phyloP scores from a whole-genome alignment of 2,888 invertebrate species.

The Apomyelois bistriatella region DNA sequence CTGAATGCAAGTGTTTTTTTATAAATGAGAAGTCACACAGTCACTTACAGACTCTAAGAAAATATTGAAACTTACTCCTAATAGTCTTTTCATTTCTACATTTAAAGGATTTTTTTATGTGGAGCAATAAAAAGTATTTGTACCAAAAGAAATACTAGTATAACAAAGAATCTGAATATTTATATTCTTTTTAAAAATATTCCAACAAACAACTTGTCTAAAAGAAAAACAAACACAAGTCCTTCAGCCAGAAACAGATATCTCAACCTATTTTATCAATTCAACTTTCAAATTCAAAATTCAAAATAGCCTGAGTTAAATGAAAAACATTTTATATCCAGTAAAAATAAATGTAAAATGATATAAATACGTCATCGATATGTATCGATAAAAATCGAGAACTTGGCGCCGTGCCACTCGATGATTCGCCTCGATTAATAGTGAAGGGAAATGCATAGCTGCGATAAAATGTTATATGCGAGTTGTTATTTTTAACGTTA shows the following conservation, averaged over 20 bases:
- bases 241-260: slow-evolving; percentile 1
- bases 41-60: too few relatives aligned
- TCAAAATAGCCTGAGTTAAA: neutral
- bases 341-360: slow-evolving; percentile 17
- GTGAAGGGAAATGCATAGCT: neutral
- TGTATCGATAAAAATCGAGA: slow-evolving; percentile 20
- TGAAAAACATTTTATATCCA: slow-evolving; percentile 19
- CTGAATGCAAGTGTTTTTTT: too few relatives aligned
- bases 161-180: neutral
- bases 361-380: slow-evolving; percentile 22
- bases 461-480: neutral
- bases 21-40: too few relatives aligned
- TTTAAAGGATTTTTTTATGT: too few relatives aligned
- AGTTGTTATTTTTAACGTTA: neutral
- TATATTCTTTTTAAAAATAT: neutral
- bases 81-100: too few relatives aligned
- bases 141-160: too few relatives aligned
- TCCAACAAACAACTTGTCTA: neutral
- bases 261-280: slow-evolving; percentile 19
- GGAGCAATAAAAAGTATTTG: too few relatives aligned
- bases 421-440: slow-evolving; percentile 25
- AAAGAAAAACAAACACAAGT: slow-evolving; percentile 7
- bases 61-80: too few relatives aligned
- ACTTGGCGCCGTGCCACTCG: slow-evolving; percentile 19
- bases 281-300: slow-evolving; percentile 9